Conservation (phyloP, 2,888 invertebrate species). For the Acleris literana region DNA sequence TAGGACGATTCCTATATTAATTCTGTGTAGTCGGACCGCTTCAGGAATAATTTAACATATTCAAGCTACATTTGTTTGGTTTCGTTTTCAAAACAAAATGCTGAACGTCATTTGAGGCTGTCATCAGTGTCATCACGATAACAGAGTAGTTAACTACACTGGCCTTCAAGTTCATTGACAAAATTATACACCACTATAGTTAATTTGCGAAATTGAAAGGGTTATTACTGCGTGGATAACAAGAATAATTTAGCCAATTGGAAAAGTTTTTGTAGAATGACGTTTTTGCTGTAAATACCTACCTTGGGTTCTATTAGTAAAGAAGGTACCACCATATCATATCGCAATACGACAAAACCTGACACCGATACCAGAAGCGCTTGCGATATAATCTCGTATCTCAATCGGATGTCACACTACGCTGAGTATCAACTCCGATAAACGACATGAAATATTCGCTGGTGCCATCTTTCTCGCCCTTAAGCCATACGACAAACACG, state of each 20-base stretch:
- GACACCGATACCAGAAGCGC: conserved; percentile 14
- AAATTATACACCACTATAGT: too few species aligned
- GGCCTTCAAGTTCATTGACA: too few species aligned
- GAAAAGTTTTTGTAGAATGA: background rate
- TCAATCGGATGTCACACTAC: conserved; percentile 29
- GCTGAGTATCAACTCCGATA: conserved; percentile 3
- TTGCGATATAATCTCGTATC: conserved; percentile 26
- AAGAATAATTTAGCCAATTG: background rate
- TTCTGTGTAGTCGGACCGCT: conserved; percentile 7
- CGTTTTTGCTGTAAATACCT: too few species aligned
- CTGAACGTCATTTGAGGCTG: background rate
- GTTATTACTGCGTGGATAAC: too few species aligned
- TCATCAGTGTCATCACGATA: background rate
- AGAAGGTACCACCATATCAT: background rate
- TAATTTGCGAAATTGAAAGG: too few species aligned
- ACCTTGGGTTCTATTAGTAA: too few species aligned
- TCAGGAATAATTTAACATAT: conserved; percentile 16
- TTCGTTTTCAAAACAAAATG: background rate
- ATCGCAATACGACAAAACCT: conserved; percentile 11
- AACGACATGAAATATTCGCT: too few species aligned
- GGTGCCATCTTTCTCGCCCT: too few species aligned
- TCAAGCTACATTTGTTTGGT: background rate
- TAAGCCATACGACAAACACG: too few species aligned
- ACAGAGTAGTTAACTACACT: too few species aligned
- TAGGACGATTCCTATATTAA: conserved; percentile 16